phyloP scores from a whole-genome alignment of 2,888 invertebrate genomes.

The Nymphalis c-album region DNA sequence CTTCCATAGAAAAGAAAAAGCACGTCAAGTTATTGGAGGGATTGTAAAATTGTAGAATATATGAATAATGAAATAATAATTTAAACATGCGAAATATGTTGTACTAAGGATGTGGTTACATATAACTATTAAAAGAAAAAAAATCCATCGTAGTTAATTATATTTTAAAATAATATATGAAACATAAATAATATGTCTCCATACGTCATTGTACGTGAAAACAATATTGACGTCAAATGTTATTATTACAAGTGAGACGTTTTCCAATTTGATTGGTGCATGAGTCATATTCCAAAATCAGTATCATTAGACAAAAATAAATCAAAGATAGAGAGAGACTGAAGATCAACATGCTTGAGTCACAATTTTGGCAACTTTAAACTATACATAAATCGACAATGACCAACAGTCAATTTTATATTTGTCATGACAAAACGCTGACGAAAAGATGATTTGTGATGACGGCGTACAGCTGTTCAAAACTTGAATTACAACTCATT shows the following conservation, averaged over 20 bases:
- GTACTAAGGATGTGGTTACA: too few species aligned
- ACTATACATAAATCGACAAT: constrained; percentile 58
- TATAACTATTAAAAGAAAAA: too few species aligned
- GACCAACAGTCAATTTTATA: constrained; percentile 44
- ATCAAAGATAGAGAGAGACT: constrained; percentile 34
- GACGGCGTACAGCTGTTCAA: constrained; percentile 45
- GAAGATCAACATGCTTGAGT: constrained; percentile 56
- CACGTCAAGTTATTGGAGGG: too few species aligned
- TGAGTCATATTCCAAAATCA: constrained; percentile 56
- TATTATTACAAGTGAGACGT: constrained; percentile 23
- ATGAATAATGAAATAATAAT: too few species aligned
- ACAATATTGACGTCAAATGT: constrained; percentile 15
- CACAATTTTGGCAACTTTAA: constrained; percentile 68
- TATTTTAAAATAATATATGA: too few species aligned
- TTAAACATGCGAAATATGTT: too few species aligned
- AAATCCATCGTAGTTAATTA: too few species aligned
- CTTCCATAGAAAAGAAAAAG: too few species aligned
- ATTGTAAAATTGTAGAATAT: too few species aligned
- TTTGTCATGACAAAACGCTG: constrained; percentile 28
- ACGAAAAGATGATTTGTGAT: constrained; percentile 31
- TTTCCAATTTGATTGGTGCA: constrained; percentile 32
- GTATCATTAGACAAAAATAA: constrained; percentile 60
- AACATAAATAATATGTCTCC: background rate
- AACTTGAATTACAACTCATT: constrained; percentile 43
- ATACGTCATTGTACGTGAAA: constrained; percentile 13